phyloP scores from a whole-genome alignment of 2,797 vertebrate genomes.

The Mus spretus region DNA sequence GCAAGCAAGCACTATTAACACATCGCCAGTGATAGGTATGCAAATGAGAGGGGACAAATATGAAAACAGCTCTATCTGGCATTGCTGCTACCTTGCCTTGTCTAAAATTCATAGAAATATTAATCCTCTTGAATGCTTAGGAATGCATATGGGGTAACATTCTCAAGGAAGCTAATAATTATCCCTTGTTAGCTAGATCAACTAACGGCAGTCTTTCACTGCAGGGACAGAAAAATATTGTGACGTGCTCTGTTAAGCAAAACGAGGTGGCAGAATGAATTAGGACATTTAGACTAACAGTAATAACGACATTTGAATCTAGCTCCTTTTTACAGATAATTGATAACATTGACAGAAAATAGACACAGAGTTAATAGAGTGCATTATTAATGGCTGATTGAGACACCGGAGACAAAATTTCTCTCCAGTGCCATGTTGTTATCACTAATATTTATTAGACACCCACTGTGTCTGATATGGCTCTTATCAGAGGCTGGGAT shows the following conservation, averaged over 20 bases:
- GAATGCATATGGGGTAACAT: slow-evolving; percentile 55
- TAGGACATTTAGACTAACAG: slow-evolving; percentile 72
- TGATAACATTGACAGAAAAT: slow-evolving; percentile 69
- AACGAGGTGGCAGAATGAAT: slow-evolving; percentile 69
- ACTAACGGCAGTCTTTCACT: slow-evolving; percentile 73
- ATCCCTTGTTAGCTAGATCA: slow-evolving; percentile 80
- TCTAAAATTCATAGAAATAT: slow-evolving; percentile 71
- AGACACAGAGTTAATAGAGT: background rate
- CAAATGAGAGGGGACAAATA: slow-evolving; percentile 52
- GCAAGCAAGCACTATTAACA: slow-evolving; percentile 38
- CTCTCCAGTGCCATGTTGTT: slow-evolving; percentile 35
- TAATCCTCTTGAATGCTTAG: slow-evolving; percentile 73
- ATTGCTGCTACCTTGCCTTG: background rate
- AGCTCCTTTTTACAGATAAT: slow-evolving; percentile 54
- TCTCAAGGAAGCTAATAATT: slow-evolving; percentile 80
- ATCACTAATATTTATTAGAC: slow-evolving; percentile 76
- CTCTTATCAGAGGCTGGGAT: slow-evolving; percentile 74
- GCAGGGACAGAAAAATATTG: slow-evolving; percentile 81
- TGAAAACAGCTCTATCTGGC: slow-evolving; percentile 52
- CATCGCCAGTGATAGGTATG: slow-evolving; percentile 55
- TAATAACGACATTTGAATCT: slow-evolving; percentile 53
- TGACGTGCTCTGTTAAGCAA: slow-evolving; percentile 75
- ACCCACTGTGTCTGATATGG: slow-evolving; percentile 39
- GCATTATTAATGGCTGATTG: slow-evolving; percentile 60
- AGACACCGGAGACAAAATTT: slow-evolving; percentile 48